phyloP scores from a whole-genome alignment of 1,140 invertebrate species.

The Zaprionus vittiger region DNA sequence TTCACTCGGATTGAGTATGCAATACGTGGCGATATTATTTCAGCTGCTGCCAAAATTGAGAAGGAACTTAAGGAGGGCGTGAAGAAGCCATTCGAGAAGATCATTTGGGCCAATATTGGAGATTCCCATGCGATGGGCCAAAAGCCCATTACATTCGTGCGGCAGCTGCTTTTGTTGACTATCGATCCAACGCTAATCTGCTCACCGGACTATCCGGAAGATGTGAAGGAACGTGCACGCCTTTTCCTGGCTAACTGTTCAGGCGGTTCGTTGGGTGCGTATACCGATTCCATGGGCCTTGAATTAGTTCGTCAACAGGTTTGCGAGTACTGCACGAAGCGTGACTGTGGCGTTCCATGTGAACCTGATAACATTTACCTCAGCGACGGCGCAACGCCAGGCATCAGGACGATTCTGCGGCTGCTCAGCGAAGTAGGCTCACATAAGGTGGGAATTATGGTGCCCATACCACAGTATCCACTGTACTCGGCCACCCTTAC shows the following conservation, averaged over 20 bases:
- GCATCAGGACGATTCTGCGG: constrained; percentile 92
- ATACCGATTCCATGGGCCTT: constrained; percentile 96
- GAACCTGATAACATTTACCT: constrained; percentile 93
- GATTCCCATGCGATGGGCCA: constrained; percentile 99
- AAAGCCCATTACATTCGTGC: constrained; percentile 93
- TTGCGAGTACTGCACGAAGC: constrained; percentile 93
- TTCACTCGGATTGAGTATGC: too few species aligned
- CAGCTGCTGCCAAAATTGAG: too few species aligned
- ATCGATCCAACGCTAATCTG: constrained; percentile 91
- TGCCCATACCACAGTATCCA: constrained; percentile 99
- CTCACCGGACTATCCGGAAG: constrained; percentile 91
- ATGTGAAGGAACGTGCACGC: constrained; percentile 92
- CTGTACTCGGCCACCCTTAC: constrained; percentile 97
- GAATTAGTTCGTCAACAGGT: constrained; percentile 95
- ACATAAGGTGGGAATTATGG: constrained; percentile 91
- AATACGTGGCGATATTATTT: too few species aligned
- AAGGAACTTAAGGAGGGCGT: constrained; percentile 86
- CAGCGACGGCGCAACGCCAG: constrained; percentile 95
- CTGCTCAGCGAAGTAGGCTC: constrained; percentile 87
- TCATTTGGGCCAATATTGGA: constrained; percentile 99
- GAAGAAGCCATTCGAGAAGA: constrained; percentile 95
- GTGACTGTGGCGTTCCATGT: constrained; percentile 91
- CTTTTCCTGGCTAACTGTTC: constrained; percentile 92
- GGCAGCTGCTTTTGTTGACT: constrained; percentile 92
- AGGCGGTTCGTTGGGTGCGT: constrained; percentile 94